Evolutionary conservation across 2,113 vertebrate genomes (phyloP).

Genomic region (Raja brachyura): DNA sequence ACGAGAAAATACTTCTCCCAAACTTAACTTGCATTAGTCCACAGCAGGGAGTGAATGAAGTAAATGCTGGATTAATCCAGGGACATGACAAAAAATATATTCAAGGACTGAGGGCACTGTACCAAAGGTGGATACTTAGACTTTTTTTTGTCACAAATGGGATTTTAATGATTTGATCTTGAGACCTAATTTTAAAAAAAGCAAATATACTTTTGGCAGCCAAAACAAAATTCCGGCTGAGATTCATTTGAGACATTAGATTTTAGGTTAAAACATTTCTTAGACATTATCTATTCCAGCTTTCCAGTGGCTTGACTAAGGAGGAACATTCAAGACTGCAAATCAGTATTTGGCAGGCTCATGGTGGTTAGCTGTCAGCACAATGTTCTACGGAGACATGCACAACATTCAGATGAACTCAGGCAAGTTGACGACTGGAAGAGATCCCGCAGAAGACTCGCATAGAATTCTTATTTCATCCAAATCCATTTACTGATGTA

Average conservation of each 20-base stretch:
- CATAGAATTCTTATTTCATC: not conserved
- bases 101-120: not conserved
- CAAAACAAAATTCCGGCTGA: not conserved
- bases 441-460: not conserved
- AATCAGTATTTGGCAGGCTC: not conserved
- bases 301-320: not conserved
- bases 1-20: not conserved
- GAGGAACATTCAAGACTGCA: not conserved
- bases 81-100: not conserved
- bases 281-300: not conserved
- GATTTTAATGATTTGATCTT: not conserved
- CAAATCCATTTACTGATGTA: not conserved
- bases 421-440: not conserved
- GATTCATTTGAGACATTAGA: not conserved
- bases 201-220: not conserved
- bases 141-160: not conserved
- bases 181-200: not conserved
- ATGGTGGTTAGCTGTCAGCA: not conserved
- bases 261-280: not conserved
- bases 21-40: not conserved
- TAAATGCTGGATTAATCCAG: not conserved
- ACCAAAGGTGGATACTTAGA: not conserved
- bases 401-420: not conserved
- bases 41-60: not conserved
- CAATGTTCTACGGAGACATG: not conserved